Evolutionary conservation across 2,888 invertebrate species (phyloP).

Genomic region (Sycophila texana): DNA sequence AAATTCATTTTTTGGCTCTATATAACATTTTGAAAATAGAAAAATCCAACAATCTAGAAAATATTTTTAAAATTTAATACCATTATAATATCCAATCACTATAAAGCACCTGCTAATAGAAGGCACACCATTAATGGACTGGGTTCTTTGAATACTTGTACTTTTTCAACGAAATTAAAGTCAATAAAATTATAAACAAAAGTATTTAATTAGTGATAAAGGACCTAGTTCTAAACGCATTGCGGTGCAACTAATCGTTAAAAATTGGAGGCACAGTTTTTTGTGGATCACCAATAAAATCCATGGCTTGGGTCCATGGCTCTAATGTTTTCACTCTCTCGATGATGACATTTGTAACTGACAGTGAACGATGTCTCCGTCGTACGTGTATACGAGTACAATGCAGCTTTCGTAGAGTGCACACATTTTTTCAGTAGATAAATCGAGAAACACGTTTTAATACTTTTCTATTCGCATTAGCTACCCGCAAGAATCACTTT

Average conservation of each 20-base stretch:
- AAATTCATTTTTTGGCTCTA: neutral
- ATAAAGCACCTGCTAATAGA: slow-evolving; percentile 70
- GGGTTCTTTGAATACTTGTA: slow-evolving; percentile 60
- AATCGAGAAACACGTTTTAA: slow-evolving; percentile 33
- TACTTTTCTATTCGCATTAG: neutral
- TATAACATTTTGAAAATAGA: too few relatives aligned
- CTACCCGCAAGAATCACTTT: slow-evolving; percentile 38
- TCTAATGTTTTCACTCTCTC: slow-evolving; percentile 64
- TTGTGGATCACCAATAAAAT: slow-evolving; percentile 65
- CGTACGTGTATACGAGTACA: slow-evolving; percentile 54
- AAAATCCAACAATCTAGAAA: too few relatives aligned
- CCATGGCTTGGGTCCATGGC: slow-evolving; percentile 74
- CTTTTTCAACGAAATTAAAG: neutral
- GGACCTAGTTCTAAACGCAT: slow-evolving; percentile 61
- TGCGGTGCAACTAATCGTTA: slow-evolving; percentile 3
- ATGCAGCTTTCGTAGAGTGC: slow-evolving; percentile 72
- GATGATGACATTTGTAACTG: slow-evolving; percentile 54
- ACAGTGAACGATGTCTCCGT: slow-evolving; percentile 60
- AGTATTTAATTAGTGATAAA: slow-evolving; percentile 35
- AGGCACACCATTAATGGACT: slow-evolving; percentile 64
- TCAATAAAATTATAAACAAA: neutral
- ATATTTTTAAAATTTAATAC: neutral
- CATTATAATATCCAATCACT: slow-evolving; percentile 36
- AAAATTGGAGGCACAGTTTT: slow-evolving; percentile 26
- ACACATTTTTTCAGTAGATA: slow-evolving; percentile 59